A percentile compares a stretch with the other conserved stretches of the same genome.
Conservation (phyloP, 2,797 vertebrate species). For the Rhadinocentrus ornatus region DNA sequence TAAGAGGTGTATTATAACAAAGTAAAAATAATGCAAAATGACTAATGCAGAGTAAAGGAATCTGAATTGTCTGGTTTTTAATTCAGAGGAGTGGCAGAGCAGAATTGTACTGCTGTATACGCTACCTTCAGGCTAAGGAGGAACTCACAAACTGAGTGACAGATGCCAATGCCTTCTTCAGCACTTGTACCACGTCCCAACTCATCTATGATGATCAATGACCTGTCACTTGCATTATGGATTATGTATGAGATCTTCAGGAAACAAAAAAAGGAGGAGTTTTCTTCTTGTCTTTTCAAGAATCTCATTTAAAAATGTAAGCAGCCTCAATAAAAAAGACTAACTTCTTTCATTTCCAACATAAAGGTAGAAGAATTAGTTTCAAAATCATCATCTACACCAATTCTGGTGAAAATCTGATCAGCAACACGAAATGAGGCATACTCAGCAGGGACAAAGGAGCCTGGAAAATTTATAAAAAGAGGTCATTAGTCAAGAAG, state of each 20-base stretch:
- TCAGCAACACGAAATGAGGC: constrained; percentile 92
- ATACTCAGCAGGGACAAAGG: constrained; percentile 94
- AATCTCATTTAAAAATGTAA: constrained; percentile 1
- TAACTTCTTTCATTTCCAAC: constrained; percentile 99
- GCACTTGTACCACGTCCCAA: constrained; percentile 95
- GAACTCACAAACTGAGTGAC: constrained; percentile 94
- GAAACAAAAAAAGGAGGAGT: neutral
- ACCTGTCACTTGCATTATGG: constrained; percentile 92
- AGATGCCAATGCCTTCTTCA: constrained; percentile 97
- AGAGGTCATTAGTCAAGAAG: constrained; percentile 8
- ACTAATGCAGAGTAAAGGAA: constrained; percentile 5
- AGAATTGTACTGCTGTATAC: neutral
- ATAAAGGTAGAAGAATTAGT: constrained; percentile 97
- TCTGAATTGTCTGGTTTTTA: constrained; percentile 37
- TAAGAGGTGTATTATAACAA: constrained; percentile 4
- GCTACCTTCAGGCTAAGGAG: constrained; percentile 93
- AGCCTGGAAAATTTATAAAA: constrained; percentile 81
- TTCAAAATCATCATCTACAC: constrained; percentile 98
- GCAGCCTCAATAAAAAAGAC: neutral
- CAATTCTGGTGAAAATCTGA: constrained; percentile 97
- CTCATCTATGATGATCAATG: constrained; percentile 96
- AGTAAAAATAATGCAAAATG: neutral
- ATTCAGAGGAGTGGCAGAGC: constrained; percentile 22
- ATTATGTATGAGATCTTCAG: constrained; percentile 94
- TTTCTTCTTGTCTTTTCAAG: neutral